These are phyloP conservation scores for Ctenosaura bakeri DNA, from an alignment of 2,797 vertebrate genomes.

Conservation along the genomic window DNA sequence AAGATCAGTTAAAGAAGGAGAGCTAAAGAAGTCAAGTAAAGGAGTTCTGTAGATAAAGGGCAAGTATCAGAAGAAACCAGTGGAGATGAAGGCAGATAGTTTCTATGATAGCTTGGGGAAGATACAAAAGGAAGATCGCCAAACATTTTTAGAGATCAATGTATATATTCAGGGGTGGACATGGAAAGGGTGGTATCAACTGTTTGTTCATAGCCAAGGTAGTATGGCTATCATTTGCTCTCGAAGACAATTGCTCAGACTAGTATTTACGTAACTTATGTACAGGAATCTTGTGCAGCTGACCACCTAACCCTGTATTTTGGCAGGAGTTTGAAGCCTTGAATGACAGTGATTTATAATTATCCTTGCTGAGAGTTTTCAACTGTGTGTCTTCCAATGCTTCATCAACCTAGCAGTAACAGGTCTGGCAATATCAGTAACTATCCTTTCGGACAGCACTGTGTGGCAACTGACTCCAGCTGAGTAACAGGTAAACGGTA, in stretches of 20 bases:
- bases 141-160: not conserved
- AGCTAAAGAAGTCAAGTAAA: not conserved
- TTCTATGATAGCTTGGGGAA: not conserved
- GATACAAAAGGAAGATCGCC: not conserved
- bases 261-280: not conserved
- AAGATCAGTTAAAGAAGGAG: not conserved
- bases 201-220: not conserved
- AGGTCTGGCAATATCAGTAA: not conserved
- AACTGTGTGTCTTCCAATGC: not conserved
- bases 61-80: not conserved
- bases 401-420: not conserved
- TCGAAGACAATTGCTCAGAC: not conserved
- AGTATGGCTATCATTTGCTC: not conserved
- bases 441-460: not conserved
- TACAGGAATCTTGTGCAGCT: not conserved
- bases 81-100: not conserved
- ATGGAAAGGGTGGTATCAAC: not conserved
- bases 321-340: not conserved
- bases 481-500: slow-evolving; percentile 50
- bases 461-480: slow-evolving; percentile 8
- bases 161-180: not conserved
- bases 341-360: not conserved
- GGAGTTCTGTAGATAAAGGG: too few relatives aligned
- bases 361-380: not conserved
- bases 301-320: not conserved